Evolutionary conservation across 2,888 invertebrate species (phyloP).

Genomic region (Neoaliturus tenellus): DNA sequence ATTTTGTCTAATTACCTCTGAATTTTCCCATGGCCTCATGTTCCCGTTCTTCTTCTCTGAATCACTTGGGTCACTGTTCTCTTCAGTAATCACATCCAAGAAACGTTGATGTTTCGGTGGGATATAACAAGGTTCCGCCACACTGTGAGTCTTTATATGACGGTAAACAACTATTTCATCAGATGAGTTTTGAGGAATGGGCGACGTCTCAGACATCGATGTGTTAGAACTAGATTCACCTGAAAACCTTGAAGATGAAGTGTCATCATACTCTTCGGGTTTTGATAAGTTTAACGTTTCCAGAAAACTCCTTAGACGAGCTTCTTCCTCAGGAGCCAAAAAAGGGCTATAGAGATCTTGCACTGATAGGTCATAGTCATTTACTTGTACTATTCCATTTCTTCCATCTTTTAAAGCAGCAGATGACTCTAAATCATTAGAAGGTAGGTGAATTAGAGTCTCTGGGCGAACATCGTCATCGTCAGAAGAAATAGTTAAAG

Average conservation of each 20-base stretch:
- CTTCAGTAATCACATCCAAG: slow-evolving; percentile 67
- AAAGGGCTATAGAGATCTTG: slow-evolving; percentile 52
- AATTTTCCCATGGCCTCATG: slow-evolving; percentile 61
- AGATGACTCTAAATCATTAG: slow-evolving; percentile 50
- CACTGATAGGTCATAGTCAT: slow-evolving; percentile 52
- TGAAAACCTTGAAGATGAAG: slow-evolving; percentile 39
- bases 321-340: slow-evolving; percentile 77
- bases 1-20: slow-evolving; percentile 60
- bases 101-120: slow-evolving; percentile 61
- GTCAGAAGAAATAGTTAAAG: slow-evolving; percentile 8
- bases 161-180: slow-evolving; percentile 57
- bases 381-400: slow-evolving; percentile 37
- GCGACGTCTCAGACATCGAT: slow-evolving; percentile 9
- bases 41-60: slow-evolving; percentile 59
- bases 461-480: slow-evolving; percentile 54
- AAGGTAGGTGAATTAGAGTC: slow-evolving; percentile 43
- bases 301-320: slow-evolving; percentile 75
- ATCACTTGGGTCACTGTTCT: slow-evolving; percentile 67
- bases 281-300: slow-evolving; percentile 75
- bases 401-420: slow-evolving; percentile 19
- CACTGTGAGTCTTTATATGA: slow-evolving; percentile 44
- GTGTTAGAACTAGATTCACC: slow-evolving; percentile 43
- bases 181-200: background rate
- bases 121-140: slow-evolving; percentile 57
- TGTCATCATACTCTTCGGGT: slow-evolving; percentile 55